Conservation (phyloP, 2,888 invertebrate species). For the Chrysolina americana region DNA sequence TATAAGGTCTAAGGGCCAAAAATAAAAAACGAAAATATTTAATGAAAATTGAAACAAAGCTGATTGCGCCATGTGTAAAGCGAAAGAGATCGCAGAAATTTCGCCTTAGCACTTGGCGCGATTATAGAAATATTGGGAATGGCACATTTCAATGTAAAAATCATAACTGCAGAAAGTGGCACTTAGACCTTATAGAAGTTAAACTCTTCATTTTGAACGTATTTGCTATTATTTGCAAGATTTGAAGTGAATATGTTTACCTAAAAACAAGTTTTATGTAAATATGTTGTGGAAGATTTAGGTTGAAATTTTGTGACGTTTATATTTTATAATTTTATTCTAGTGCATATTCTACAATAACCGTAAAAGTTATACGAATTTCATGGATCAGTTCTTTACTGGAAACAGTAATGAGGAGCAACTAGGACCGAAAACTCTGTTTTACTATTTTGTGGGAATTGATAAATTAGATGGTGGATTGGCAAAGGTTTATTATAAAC, state of each 20-base stretch:
- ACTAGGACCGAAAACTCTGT: conserved; percentile 50
- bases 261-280: neutral
- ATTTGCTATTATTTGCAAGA: too few relatives aligned
- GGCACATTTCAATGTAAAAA: too few relatives aligned
- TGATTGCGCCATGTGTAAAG: too few relatives aligned
- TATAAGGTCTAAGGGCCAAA: too few relatives aligned
- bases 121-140: too few relatives aligned
- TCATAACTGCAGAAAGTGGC: too few relatives aligned
- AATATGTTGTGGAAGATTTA: neutral
- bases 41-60: too few relatives aligned
- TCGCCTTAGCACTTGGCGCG: too few relatives aligned
- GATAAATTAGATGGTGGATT: conserved; percentile 41
- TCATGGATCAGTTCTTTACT: conserved; percentile 53
- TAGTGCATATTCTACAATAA: conserved; percentile 59
- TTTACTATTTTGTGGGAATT: conserved; percentile 52
- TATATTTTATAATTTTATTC: conserved; percentile 48
- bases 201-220: too few relatives aligned
- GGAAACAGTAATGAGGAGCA: conserved; percentile 44
- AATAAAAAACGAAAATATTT: too few relatives aligned
- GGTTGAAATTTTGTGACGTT: neutral
- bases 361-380: conserved; percentile 51
- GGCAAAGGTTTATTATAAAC: conserved; percentile 54
- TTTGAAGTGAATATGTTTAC: neutral
- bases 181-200: too few relatives aligned
- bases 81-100: too few relatives aligned